Evolutionary conservation across 1,140 invertebrate species (phyloP), one percentile per base, ranked within the genome.

Genomic region (Phymorhynchus buccinoides): DNA sequence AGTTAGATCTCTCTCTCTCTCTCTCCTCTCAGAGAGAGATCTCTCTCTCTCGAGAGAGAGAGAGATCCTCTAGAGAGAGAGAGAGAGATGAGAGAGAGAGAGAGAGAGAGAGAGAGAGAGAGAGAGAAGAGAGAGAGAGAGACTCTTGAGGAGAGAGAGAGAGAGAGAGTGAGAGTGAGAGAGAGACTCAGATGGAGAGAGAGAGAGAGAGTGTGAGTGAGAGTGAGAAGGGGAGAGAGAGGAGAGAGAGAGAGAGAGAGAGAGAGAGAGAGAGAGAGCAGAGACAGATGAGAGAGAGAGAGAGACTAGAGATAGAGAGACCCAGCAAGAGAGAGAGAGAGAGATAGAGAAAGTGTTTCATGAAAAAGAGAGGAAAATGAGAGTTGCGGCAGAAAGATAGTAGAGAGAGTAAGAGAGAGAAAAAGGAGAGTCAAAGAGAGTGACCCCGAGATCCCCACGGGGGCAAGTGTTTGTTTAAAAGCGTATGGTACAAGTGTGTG

Each of bases 221-320:
- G 9, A 73, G 35, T 16, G 27, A 73, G 27, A 73, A 7, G 12
- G 35, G n/a, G 35, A n/a, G 68, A 30, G 35, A 9, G 35, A 30
- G 12, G 27, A n/a, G 68, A 30, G 6, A n/a, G 68, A 35, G 9
- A 9, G 35, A 35, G 12, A 35, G 68, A n/a, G 12, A 30, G 68
- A 35, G 12, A 73, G 68, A n/a, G n/a, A 73, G 27, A n/a, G 68
- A 73, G 12, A 73, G 68, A 73, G 12, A 73, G n/a, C 12, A 12
- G 30, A 73, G 35, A 30, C 7, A 80, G 62, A 44, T 30, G 71
- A 30, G 79, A 81, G 41, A 62, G 80, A 14, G 41, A 80, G 48
- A 30, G 35, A 35, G 35, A 30, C 27, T 9, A 30, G 68, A 35
- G n/a, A 35, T 9, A 35, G n/a, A 30, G 68, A 73, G 27, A 35